These are phyloP conservation scores for Apamea monoglypha DNA, from an alignment of 2,888 invertebrate genomes.

Conservation along the genomic window DNA sequence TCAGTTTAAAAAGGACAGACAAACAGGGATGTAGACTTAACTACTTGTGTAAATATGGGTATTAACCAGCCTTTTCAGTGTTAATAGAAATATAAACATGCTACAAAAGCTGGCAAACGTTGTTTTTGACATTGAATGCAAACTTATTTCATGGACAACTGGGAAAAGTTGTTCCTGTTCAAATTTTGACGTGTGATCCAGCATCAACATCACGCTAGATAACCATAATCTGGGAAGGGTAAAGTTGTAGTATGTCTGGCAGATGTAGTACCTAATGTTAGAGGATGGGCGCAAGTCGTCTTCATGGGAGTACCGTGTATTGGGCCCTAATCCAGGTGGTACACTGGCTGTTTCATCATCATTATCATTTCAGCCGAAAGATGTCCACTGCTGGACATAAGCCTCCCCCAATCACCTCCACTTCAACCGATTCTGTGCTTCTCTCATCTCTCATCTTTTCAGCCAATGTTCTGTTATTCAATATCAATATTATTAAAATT, in stretches of 20 bases:
- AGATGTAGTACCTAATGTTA: neutral
- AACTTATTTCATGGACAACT: too few species aligned
- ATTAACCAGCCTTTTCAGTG: slow-evolving; percentile 19
- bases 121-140: neutral
- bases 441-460: too few species aligned
- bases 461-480: too few species aligned
- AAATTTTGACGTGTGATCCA: neutral
- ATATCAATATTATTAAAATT: too few species aligned
- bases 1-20: neutral
- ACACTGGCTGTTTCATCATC: too few species aligned
- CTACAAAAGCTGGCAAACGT: neutral
- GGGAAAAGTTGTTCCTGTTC: neutral
- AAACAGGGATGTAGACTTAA: neutral
- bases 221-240: neutral
- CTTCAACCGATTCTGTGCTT: too few species aligned
- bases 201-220: neutral
- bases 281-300: neutral
- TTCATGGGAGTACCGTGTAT: neutral
- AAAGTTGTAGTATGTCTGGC: neutral
- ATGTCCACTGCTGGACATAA: too few species aligned
- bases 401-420: too few species aligned
- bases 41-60: slow-evolving; percentile 2
- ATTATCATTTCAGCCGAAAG: too few species aligned
- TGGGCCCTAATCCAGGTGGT: too few species aligned
- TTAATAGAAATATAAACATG: slow-evolving; percentile 4